Evolutionary conservation across 23 tunicate species (phyloP).

Genomic region (Ascidia mentula): DNA sequence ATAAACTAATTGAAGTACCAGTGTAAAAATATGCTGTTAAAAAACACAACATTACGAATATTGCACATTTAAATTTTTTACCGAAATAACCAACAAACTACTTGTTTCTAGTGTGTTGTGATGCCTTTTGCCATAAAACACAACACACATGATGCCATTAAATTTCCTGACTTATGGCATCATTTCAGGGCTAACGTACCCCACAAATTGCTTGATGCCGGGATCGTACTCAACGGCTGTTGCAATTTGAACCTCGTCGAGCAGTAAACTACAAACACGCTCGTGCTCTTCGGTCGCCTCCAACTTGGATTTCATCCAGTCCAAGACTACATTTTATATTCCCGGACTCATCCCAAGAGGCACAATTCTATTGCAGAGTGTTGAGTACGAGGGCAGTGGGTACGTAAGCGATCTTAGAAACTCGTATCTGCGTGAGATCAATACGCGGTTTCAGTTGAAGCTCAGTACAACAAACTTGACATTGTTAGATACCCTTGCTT

Average conservation of each 20-base stretch:
- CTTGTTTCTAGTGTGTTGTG: conserved; percentile 12
- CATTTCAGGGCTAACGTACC: neutral
- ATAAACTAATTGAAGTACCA: neutral
- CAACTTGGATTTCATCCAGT: neutral
- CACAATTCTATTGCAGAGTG: neutral
- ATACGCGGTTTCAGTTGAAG: no score
- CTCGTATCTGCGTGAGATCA: no score
- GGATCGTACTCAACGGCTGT: neutral
- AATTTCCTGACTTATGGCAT: no score
- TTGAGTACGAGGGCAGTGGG: conserved; percentile 11
- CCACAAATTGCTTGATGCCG: conserved; percentile 1
- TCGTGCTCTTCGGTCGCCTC: neutral
- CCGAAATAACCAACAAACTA: no score
- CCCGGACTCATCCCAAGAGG: conserved; percentile 8
- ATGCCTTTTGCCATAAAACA: conserved; percentile 23
- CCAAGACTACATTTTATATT: neutral
- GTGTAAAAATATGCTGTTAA: conserved; percentile 13
- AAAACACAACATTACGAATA: neutral
- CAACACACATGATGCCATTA: neutral
- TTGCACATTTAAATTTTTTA: neutral
- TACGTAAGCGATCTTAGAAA: neutral
- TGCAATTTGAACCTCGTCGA: neutral
- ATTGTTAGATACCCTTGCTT: no score
- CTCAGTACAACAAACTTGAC: no score
- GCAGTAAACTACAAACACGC: neutral